phyloP scores from a whole-genome alignment of 1,140 invertebrate genomes.

The Drepana arcuata region DNA sequence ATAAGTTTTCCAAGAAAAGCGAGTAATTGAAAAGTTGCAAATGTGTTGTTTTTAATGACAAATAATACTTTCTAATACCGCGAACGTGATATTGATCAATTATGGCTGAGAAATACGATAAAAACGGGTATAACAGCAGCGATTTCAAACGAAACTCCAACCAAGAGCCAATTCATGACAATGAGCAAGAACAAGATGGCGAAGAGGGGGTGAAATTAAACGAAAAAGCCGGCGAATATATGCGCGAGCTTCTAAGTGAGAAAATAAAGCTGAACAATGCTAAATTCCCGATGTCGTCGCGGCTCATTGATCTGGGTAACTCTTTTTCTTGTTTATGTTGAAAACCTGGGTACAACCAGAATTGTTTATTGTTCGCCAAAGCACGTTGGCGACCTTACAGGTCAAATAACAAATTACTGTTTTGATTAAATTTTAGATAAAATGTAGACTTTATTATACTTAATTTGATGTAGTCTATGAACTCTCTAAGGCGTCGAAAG shows the following conservation, averaged over 20 bases:
- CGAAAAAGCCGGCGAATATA: slow-evolving; percentile 84
- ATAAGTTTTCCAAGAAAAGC: no score
- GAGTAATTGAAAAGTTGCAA: no score
- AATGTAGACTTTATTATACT: no score
- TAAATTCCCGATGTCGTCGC: slow-evolving; percentile 79
- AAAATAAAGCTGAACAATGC: slow-evolving; percentile 79
- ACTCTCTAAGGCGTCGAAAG: no score
- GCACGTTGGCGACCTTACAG: no score
- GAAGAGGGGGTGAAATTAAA: slow-evolving; percentile 64
- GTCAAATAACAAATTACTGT: no score
- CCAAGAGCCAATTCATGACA: slow-evolving; percentile 24
- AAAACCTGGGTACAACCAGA: no score
- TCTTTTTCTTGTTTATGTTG: no score
- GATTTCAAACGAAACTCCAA: slow-evolving; percentile 72
- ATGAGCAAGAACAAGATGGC: slow-evolving; percentile 64
- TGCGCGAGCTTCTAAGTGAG: slow-evolving; percentile 81
- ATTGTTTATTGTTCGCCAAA: no score
- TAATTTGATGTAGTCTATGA: no score
- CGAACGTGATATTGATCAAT: slow-evolving; percentile 3
- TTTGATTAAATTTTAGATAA: no score
- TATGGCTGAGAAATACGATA: slow-evolving; percentile 52
- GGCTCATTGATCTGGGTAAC: slow-evolving; percentile 82
- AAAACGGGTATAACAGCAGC: slow-evolving; percentile 70
- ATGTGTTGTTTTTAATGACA: background rate
- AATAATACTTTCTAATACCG: background rate